Percentiles rank a stretch among this genome's conserved stretches.
Evolutionary conservation across 1,140 invertebrate species (phyloP).

Genomic region (Calosoma granatense): DNA sequence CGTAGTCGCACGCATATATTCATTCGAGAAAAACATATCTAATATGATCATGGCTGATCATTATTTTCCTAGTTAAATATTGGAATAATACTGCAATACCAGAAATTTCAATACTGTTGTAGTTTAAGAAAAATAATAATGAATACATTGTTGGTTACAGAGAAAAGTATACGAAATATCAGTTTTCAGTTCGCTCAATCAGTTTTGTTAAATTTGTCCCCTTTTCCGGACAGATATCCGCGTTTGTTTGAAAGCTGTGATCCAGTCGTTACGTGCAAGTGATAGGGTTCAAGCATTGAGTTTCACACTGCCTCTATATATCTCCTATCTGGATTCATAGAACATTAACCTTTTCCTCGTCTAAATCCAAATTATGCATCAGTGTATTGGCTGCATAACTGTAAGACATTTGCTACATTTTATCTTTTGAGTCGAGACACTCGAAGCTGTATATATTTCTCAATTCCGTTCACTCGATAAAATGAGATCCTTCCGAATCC

Average conservation of each 20-base stretch:
- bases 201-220: too few relatives aligned
- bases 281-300: background rate
- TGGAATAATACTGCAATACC: too few relatives aligned
- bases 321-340: conserved; percentile 4
- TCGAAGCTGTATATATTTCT: background rate
- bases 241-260: background rate
- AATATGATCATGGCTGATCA: too few relatives aligned
- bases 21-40: too few relatives aligned
- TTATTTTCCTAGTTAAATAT: too few relatives aligned
- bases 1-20: too few relatives aligned
- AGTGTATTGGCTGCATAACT: background rate
- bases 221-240: background rate
- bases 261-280: background rate
- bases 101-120: too few relatives aligned
- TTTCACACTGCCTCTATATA: background rate
- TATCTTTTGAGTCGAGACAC: background rate
- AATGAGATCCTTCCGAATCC: background rate
- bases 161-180: background rate
- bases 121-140: too few relatives aligned
- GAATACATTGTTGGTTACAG: background rate
- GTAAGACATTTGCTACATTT: conserved; percentile 3
- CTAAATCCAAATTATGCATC: conserved; percentile 9
- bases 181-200: too few relatives aligned
- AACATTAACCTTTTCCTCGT: conserved; percentile 4
- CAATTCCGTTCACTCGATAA: conserved; percentile 1